phyloP scores from a whole-genome alignment of 23 tunicate species.

The Styela plicata region DNA sequence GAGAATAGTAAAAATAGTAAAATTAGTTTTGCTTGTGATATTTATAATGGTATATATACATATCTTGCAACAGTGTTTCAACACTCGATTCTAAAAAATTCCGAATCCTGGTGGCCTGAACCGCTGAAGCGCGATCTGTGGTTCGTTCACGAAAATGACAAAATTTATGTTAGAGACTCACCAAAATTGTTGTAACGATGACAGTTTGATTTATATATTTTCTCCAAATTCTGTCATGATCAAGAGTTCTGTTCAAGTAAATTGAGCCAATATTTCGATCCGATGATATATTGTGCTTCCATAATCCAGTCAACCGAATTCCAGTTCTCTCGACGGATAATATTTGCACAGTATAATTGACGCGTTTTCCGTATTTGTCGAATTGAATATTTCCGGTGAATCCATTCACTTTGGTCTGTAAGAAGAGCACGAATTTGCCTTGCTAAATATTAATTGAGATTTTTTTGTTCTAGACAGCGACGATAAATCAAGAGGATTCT shows the following conservation, averaged over 20 bases:
- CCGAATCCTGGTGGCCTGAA: too few species aligned
- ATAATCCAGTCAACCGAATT: constrained; percentile 7
- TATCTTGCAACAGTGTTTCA: too few species aligned
- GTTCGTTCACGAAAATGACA: too few species aligned
- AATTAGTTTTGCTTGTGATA: too few species aligned
- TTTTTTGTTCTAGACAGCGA: too few species aligned
- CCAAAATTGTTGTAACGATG: constrained; percentile 45
- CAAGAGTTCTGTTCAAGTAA: neutral
- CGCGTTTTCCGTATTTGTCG: constrained; percentile 39
- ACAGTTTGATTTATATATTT: constrained; percentile 28
- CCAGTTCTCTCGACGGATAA: constrained; percentile 22
- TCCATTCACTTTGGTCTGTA: constrained; percentile 34
- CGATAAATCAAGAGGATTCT: too few species aligned
- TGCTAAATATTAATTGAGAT: too few species aligned
- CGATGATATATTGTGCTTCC: constrained; percentile 21
- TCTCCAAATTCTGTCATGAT: constrained; percentile 2
- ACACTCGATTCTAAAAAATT: too few species aligned
- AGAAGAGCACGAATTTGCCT: neutral
- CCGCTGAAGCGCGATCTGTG: too few species aligned
- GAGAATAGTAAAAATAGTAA: too few species aligned
- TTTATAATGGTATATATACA: too few species aligned
- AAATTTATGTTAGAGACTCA: too few species aligned
- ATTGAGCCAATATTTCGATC: constrained; percentile 4
- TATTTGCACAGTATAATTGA: constrained; percentile 23
- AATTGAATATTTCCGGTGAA: constrained; percentile 43